phyloP scores from a whole-genome alignment of 2,113 vertebrate genomes.

The Microcebus jonahi region DNA sequence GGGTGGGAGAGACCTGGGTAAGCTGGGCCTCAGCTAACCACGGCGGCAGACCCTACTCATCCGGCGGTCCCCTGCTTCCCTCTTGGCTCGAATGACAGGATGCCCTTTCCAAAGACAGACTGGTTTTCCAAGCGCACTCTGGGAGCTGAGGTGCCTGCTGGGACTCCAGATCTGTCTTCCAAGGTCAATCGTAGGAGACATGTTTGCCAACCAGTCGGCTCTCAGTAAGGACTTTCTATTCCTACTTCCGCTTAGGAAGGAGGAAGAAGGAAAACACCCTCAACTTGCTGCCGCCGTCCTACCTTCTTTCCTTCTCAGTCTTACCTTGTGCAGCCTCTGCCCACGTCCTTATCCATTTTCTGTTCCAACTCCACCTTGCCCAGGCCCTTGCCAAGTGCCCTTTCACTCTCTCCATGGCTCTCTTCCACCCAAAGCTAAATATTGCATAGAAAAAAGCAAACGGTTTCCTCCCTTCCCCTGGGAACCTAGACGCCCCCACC shows the following conservation, averaged over 20 bases:
- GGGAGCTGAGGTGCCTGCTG: neutral
- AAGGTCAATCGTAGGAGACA: neutral
- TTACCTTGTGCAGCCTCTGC: neutral
- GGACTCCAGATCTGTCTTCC: neutral
- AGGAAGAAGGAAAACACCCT: neutral
- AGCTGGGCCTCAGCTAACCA: neutral
- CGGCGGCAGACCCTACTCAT: neutral
- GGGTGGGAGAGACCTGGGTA: neutral
- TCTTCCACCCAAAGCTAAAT: neutral
- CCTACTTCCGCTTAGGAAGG: neutral
- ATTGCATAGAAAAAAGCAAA: neutral
- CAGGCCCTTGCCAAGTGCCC: neutral
- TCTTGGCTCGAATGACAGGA: neutral
- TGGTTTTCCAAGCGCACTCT: neutral
- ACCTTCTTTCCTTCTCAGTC: neutral
- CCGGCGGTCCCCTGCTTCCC: neutral
- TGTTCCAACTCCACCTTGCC: neutral
- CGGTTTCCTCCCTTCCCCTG: neutral
- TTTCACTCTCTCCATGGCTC: neutral
- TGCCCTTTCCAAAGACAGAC: neutral
- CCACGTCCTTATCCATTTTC: neutral
- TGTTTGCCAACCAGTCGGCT: accelerated
- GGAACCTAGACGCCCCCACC: neutral
- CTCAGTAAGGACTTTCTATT: neutral
- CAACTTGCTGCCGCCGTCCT: neutral